Evolutionary conservation across 2,888 invertebrate genomes (phyloP), one percentile per base, ranked within the genome.

Genomic region (Apamea sordens): DNA sequence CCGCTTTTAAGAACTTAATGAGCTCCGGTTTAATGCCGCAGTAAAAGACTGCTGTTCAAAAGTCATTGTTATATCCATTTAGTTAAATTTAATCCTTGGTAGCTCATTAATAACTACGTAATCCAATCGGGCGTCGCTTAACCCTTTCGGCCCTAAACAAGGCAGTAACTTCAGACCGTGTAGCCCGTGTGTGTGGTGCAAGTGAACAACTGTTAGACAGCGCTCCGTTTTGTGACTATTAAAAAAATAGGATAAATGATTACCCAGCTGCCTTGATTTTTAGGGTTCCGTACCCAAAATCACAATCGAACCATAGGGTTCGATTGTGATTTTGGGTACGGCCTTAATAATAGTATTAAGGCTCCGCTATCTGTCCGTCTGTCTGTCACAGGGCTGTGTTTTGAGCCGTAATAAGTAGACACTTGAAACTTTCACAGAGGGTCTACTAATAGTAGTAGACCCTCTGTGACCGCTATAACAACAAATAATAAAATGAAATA

Each of bases 71-170:
- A 77, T 79, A 80, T 77, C 76, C 77, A 79, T 86, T 86, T 79
- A 86, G 83, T 88, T 76, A 81, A 86, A 85, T 82, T 79, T 88
- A 86, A 89, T 85, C 89, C 83, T 76, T 69, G 64, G 63, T 69
- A 86, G 79, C 85, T 91, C 91, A 92, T 93, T 93, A 91, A 93
- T 91, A 91, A 90, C 91, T 89, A 87, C 85, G 89, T 89, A 91
- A 92, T 91, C 91, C 88, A 82, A 88, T 89, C 87, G 85, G 86
- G 86, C 86, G 79, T 86, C 87, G 89, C 85, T 91, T 90, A 92
- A 91, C 93, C 93, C 91, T 91, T 90, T 88, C 83, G 88, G 84
- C 83, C 89, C 91, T 90, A 92, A 92, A 92, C 93, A 92, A 92
- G 91, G 91, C 84, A 83, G 90, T 92, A 90, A 91, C 90, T 89